Conservation (phyloP, 2,113 vertebrate species). For the Panurus biarmicus region DNA sequence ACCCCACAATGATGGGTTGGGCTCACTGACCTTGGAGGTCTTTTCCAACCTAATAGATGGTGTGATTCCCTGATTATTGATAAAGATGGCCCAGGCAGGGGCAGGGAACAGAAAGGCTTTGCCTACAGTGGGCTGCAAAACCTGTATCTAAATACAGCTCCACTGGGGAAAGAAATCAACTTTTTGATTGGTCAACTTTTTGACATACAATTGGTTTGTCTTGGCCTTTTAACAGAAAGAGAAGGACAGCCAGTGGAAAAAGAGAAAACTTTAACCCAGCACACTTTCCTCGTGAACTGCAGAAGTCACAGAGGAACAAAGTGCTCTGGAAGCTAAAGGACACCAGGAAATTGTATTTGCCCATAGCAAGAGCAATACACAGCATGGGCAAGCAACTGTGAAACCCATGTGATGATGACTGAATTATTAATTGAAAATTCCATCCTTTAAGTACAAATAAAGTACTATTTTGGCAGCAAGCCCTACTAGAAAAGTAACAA, state of each 20-base stretch:
- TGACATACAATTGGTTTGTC: background rate
- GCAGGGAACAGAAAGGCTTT: background rate
- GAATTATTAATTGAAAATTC: conserved; percentile 4
- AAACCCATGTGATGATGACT: background rate
- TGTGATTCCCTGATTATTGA: background rate
- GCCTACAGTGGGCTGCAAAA: background rate
- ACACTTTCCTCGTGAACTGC: background rate
- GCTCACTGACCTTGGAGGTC: background rate
- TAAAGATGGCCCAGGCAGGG: background rate
- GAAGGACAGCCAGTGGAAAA: background rate
- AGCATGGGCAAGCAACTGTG: background rate
- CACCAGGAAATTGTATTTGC: background rate
- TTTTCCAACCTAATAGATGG: background rate
- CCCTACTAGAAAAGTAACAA: conserved; percentile 12
- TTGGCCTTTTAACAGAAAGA: background rate
- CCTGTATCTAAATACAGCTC: background rate
- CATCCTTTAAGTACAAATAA: conserved; percentile 17
- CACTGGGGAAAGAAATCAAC: background rate
- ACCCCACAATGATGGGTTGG: background rate
- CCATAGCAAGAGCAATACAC: background rate
- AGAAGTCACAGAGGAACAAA: background rate
- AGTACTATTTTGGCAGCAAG: background rate
- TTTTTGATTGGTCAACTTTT: no score
- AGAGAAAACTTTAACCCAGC: background rate
- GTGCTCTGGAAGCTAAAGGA: background rate